Conservation (phyloP, 2,113 vertebrate genomes). For the Lynx canadensis region DNA sequence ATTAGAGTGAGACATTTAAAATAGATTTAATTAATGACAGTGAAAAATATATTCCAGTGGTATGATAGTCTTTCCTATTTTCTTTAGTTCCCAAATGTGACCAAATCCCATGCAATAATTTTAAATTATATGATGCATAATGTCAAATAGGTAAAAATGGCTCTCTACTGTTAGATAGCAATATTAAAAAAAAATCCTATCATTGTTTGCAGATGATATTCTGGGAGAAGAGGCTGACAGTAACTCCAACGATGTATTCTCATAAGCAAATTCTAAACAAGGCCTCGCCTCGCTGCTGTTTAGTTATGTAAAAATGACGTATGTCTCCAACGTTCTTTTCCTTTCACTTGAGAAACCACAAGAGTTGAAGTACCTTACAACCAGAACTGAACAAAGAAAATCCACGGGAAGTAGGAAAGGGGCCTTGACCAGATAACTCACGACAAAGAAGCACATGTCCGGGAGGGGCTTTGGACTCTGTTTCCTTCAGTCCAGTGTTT, state of each 20-base stretch:
- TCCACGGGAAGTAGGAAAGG: background rate
- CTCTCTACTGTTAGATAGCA: background rate
- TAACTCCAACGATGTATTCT: background rate
- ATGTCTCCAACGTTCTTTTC: background rate
- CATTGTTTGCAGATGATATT: background rate
- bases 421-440: background rate
- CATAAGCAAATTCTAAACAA: background rate
- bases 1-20: background rate
- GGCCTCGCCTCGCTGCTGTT: background rate
- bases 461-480: accelerated
- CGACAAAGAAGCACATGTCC: background rate
- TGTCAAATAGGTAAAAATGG: background rate
- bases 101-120: background rate
- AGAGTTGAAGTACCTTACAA: background rate
- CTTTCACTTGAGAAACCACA: background rate
- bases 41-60: background rate
- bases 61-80: background rate
- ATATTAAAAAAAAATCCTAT: background rate
- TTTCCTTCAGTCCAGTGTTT: background rate
- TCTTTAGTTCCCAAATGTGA: background rate
- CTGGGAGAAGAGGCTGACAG: background rate
- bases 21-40: background rate
- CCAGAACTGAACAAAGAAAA: background rate
- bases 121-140: background rate
- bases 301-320: background rate